Conservation (phyloP, 64 coral and sea anemone genomes). For the Montipora cactus region DNA sequence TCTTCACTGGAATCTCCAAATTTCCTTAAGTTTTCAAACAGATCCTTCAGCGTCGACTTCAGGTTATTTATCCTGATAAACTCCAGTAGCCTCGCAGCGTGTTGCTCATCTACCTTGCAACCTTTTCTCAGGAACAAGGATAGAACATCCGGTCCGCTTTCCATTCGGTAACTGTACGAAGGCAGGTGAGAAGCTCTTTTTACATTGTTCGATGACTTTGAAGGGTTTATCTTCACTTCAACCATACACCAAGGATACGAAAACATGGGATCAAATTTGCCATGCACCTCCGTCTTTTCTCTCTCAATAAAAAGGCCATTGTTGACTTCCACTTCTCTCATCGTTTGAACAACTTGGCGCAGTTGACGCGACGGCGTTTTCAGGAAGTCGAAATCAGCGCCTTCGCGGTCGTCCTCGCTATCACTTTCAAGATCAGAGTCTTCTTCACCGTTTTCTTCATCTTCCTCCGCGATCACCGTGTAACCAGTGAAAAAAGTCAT, state of each 20-base stretch:
- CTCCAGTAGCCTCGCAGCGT: neutral
- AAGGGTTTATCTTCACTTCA: neutral
- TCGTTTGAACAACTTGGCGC: neutral
- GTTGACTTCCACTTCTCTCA: neutral
- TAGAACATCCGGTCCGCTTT: neutral
- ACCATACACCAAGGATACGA: slow-evolving; percentile 15
- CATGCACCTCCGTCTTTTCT: neutral
- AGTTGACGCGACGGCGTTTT: neutral
- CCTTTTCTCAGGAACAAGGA: neutral
- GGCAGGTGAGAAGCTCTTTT: neutral
- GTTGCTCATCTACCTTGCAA: neutral
- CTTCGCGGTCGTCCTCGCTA: slow-evolving; percentile 10
- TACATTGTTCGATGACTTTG: neutral
- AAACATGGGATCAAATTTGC: neutral
- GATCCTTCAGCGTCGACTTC: neutral
- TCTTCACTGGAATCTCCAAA: neutral
- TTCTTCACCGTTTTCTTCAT: neutral
- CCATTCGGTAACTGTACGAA: slow-evolving; percentile 13
- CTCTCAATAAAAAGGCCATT: neutral
- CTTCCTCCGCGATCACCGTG: neutral
- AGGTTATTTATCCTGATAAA: neutral
- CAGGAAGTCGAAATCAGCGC: slow-evolving; percentile 17
- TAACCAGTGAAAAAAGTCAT: slow-evolving; percentile 13
- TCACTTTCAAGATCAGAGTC: slow-evolving; percentile 12
- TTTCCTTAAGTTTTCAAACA: slow-evolving; percentile 3